These are phyloP conservation scores for Procambarus clarkii DNA, from an alignment of 1,140 invertebrate genomes.

Conservation along the genomic window DNA sequence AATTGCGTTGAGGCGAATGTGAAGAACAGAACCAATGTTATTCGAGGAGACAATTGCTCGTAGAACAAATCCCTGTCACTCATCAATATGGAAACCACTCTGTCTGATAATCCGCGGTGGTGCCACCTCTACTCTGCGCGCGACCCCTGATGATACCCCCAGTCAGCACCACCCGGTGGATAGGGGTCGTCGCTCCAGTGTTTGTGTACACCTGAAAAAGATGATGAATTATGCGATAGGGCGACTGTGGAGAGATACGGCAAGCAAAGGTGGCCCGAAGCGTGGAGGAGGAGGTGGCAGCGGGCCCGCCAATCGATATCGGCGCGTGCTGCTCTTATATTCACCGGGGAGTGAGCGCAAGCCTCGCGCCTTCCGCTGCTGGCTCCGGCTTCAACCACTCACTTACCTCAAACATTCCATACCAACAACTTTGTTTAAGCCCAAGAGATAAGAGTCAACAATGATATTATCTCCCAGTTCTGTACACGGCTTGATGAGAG, in stretches of 20 bases:
- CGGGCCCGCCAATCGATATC: conserved; percentile 51
- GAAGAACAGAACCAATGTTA: conserved; percentile 38
- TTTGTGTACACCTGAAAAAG: not conserved
- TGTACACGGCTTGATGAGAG: not conserved
- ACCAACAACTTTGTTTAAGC: not conserved
- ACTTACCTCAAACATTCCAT: no score
- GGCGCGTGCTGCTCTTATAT: conserved; percentile 50
- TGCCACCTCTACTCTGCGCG: conserved; percentile 9
- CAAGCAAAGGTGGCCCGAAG: not conserved
- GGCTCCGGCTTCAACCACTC: conserved; percentile 26
- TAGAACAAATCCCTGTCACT: conserved; percentile 52
- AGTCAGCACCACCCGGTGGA: not conserved
- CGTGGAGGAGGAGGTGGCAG: conserved; percentile 27
- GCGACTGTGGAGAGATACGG: not conserved
- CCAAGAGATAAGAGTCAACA: not conserved
- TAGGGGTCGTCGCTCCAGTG: not conserved
- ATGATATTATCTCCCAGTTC: not conserved
- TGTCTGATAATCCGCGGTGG: conserved; percentile 42
- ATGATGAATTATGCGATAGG: not conserved
- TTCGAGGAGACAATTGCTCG: conserved; percentile 64
- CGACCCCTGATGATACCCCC: not conserved
- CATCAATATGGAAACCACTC: conserved; percentile 64
- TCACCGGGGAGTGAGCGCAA: conserved; percentile 28
- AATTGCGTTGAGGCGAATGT: not conserved
- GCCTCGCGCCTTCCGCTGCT: conserved; percentile 7